Evolutionary conservation across 2,888 invertebrate genomes (phyloP).

Genomic region (Apantesis nais): DNA sequence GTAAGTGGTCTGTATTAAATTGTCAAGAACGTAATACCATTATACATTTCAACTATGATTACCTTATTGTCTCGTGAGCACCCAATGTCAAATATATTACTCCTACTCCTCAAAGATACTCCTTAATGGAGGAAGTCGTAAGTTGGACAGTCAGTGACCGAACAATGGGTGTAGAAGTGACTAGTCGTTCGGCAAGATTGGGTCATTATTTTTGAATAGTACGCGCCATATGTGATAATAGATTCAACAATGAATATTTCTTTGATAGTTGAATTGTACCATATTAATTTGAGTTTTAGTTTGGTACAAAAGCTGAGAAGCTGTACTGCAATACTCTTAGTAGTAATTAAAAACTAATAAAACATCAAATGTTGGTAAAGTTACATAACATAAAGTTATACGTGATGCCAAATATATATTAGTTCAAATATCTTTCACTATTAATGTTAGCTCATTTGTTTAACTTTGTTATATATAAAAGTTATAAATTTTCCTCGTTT

Average conservation of each 20-base stretch:
- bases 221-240: not conserved
- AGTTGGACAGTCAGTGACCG: slow-evolving; percentile 46
- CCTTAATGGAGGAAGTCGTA: slow-evolving; percentile 42
- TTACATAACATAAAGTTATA: no score
- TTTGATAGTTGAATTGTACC: not conserved
- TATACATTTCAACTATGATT: slow-evolving; percentile 9
- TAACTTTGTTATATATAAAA: no score
- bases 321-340: not conserved
- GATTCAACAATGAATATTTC: not conserved
- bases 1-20: not conserved
- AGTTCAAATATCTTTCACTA: no score
- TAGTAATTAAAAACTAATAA: no score
- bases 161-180: slow-evolving; percentile 8
- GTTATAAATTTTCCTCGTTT: no score
- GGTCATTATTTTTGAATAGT: slow-evolving; percentile 9
- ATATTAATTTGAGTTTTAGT: not conserved
- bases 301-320: not conserved
- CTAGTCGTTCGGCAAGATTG: slow-evolving; percentile 20
- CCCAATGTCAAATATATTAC: slow-evolving; percentile 45
- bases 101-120: slow-evolving; percentile 33
- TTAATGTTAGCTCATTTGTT: no score
- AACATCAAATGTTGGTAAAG: no score
- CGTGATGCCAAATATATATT: no score
- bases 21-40: not conserved
- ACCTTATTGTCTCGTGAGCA: slow-evolving; percentile 22